These are phyloP conservation scores for Rattus norvegicus DNA, from an alignment of 2,113 vertebrate species.

Conservation along the genomic window GRCr8 NC_086029.1:87671501-87672000, in stretches of 20 bases:
- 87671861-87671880: neutral
- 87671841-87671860: neutral
- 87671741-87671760: slow-evolving; percentile 35
- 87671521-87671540: neutral
- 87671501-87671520: neutral
- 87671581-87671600: slow-evolving; percentile 24
- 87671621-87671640: neutral
- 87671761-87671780: neutral
- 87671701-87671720: slow-evolving; percentile 39
- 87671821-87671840: slow-evolving; percentile 23
- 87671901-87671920: neutral
- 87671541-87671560: neutral
- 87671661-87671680: slow-evolving; percentile 9
- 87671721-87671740: slow-evolving; percentile 31
- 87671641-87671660: slow-evolving; percentile 18
- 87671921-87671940: neutral
- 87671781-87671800: neutral
- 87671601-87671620: slow-evolving; percentile 60
- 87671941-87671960: neutral
- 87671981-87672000: neutral
- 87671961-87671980: neutral
- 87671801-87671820: neutral
- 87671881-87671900: slow-evolving; percentile 15
- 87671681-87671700: slow-evolving; percentile 13
- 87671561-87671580: neutral